Percentiles rank a stretch among this genome's conserved stretches.
Evolutionary conservation across 2,113 vertebrate genomes (phyloP).

Genomic region (Perca flavescens): DNA sequence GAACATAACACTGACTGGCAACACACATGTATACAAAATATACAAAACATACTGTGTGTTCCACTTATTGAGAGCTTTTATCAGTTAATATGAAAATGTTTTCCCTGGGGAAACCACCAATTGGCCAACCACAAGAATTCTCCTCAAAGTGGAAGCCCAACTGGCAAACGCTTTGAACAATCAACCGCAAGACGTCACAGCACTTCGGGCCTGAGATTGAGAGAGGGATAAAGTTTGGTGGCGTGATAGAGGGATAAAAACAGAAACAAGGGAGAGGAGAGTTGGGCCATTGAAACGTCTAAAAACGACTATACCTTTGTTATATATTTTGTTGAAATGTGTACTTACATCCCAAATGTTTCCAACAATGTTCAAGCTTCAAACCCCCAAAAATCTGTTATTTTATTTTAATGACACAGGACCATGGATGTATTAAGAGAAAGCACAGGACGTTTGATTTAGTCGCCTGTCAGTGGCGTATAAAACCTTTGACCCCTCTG

Average conservation of each 20-base stretch:
- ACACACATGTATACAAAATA: conserved; percentile 25
- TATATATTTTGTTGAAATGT: no score
- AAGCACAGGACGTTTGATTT: no score
- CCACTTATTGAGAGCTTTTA: conserved; percentile 55
- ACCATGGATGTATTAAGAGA: no score
- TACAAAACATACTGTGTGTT: conserved; percentile 26
- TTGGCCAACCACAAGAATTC: conserved; percentile 51
- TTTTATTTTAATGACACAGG: no score
- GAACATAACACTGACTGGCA: conserved; percentile 19
- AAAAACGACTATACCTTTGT: no score
- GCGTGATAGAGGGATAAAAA: conserved; percentile 42
- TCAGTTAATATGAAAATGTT: conserved; percentile 69
- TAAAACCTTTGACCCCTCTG: no score
- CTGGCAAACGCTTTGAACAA: conserved; percentile 57
- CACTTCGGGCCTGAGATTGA: conserved; percentile 38
- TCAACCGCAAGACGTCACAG: conserved; percentile 64
- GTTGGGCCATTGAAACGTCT: background rate
- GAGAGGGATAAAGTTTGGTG: conserved; percentile 40
- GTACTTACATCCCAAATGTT: no score
- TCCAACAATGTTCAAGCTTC: no score
- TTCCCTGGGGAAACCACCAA: conserved; percentile 62
- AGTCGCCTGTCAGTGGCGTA: no score
- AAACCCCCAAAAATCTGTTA: no score
- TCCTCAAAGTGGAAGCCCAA: conserved; percentile 33
- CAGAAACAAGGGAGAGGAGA: conserved; percentile 19